Conservation (phyloP, 2,113 vertebrate species). For the Clarias batrachus region DNA sequence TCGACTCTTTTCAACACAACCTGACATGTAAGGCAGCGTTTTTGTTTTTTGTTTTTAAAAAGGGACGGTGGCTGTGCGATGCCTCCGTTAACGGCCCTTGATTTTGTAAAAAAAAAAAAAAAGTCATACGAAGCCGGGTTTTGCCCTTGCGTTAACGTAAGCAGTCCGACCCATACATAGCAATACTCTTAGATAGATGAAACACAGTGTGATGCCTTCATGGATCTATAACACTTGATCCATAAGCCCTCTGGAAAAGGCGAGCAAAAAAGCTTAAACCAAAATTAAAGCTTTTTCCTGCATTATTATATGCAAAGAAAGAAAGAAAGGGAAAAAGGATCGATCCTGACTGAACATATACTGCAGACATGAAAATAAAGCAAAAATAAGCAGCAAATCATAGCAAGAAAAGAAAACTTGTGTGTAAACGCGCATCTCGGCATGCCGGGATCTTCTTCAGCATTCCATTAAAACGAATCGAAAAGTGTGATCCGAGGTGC, state of each 20-base stretch:
- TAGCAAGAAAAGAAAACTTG: neutral
- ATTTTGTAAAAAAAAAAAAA: neutral
- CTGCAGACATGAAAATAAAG: neutral
- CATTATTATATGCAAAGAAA: neutral
- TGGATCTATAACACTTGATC: neutral
- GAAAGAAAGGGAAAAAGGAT: neutral
- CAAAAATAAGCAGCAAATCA: neutral
- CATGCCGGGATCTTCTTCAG: neutral
- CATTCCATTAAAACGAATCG: neutral
- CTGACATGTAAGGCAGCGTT: slow-evolving; percentile 7
- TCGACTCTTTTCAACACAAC: neutral
- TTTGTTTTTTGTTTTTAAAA: neutral
- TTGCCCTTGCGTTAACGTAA: neutral
- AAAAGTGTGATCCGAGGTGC: neutral
- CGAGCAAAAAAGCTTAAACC: neutral
- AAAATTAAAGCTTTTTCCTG: neutral
- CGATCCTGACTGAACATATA: neutral
- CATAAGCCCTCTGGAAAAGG: neutral
- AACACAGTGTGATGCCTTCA: slow-evolving; percentile 23
- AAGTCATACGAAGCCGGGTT: neutral
- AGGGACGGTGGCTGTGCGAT: slow-evolving; percentile 1
- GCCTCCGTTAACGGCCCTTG: neutral
- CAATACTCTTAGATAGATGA: neutral
- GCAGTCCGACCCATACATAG: neutral
- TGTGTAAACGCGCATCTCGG: neutral